These are phyloP conservation scores for Andricus quercusramuli DNA, from an alignment of 2,888 invertebrate genomes.

Conservation along the genomic window DNA sequence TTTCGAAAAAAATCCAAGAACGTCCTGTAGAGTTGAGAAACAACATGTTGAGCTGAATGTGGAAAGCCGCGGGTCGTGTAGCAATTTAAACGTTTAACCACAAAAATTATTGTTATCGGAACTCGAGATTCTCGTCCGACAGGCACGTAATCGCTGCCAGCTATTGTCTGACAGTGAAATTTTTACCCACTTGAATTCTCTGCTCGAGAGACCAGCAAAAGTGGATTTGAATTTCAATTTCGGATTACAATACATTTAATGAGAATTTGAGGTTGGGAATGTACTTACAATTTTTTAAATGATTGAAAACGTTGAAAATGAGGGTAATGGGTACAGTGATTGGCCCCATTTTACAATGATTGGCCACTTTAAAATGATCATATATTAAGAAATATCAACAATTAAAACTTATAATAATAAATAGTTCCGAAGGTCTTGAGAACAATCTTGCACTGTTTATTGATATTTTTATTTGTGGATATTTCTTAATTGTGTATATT, in stretches of 20 bases:
- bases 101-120: constrained; percentile 73
- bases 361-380: too few species aligned
- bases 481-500: too few species aligned
- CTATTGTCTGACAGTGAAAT: constrained; percentile 60
- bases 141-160: constrained; percentile 62
- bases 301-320: neutral
- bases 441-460: too few species aligned
- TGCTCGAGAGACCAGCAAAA: neutral
- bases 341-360: too few species aligned
- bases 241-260: constrained; percentile 12
- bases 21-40: neutral
- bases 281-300: neutral
- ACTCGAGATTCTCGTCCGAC: constrained; percentile 50
- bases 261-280: neutral
- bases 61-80: constrained; percentile 68
- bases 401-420: too few species aligned
- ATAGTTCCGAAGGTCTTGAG: too few species aligned
- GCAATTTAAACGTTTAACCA: constrained; percentile 74
- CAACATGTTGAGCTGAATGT: constrained; percentile 38
- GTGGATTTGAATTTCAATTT: constrained; percentile 28
- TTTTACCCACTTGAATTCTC: constrained; percentile 37
- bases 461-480: too few species aligned
- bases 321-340: too few species aligned
- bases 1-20: constrained; percentile 21
- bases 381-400: too few species aligned